Conservation (phyloP, 2,888 invertebrate genomes). For the Dicroscelio sp. region DNA sequence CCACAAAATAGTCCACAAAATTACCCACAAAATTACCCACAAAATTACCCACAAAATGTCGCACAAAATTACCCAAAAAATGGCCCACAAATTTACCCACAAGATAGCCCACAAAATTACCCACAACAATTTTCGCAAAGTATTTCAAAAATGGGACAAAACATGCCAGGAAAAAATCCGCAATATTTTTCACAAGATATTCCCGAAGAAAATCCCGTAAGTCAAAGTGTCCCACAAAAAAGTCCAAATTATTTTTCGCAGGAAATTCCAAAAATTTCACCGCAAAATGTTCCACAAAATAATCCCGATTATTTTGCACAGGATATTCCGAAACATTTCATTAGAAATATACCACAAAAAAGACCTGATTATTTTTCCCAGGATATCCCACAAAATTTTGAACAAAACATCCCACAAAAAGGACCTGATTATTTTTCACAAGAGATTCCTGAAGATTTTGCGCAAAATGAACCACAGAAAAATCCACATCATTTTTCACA, state of each 20-base stretch:
- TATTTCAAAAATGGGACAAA: no score
- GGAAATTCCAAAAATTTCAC: neutral
- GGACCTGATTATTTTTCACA: neutral
- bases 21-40: neutral
- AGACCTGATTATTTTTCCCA: neutral
- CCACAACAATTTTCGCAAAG: no score
- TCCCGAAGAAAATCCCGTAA: neutral
- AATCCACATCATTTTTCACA: neutral
- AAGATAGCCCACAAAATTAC: neutral
- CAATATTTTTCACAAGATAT: neutral
- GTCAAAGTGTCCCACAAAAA: neutral
- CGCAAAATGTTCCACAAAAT: neutral
- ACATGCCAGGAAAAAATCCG: neutral
- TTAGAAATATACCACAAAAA: neutral
- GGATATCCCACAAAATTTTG: neutral
- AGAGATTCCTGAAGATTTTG: no score
- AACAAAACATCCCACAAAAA: neutral
- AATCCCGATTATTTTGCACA: no score
- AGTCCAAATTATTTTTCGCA: neutral
- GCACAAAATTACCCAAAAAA: slow-evolving; percentile 2
- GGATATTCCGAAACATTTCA: neutral
- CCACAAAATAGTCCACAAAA: neutral
- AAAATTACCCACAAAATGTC: neutral
- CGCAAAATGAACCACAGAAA: no score
- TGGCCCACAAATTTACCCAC: neutral